phyloP scores from a whole-genome alignment of 2,113 vertebrate species.

The Sinosuthora webbiana region DNA sequence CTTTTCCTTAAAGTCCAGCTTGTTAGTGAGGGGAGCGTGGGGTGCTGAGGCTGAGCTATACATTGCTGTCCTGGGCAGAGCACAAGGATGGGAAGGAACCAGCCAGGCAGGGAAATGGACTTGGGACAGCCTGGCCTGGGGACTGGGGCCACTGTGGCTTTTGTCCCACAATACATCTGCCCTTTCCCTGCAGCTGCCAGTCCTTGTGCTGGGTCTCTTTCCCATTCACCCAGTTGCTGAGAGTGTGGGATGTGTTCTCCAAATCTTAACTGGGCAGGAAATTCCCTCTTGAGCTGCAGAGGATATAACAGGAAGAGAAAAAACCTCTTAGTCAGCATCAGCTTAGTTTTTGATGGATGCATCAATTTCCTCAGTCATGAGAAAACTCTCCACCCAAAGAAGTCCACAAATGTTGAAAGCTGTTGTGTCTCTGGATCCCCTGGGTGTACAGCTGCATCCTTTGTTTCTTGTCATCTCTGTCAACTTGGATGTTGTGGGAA shows the following conservation, averaged over 20 bases:
- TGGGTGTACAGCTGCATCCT: constrained; percentile 52
- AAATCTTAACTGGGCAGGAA: constrained; percentile 31
- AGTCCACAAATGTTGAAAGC: background rate
- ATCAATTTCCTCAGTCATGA: constrained; percentile 39
- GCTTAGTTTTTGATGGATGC: constrained; percentile 36
- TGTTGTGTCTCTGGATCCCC: background rate
- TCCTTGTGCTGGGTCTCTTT: background rate
- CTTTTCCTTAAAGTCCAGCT: background rate
- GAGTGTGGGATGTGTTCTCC: background rate
- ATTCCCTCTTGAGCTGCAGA: constrained; percentile 31
- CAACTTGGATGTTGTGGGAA: background rate
- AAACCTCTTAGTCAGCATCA: constrained; percentile 58
- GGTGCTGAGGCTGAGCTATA: accelerated
- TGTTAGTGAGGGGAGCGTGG: accelerated
- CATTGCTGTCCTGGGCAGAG: background rate
- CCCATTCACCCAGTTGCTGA: background rate
- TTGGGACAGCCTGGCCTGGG: background rate
- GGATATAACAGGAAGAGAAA: constrained; percentile 52
- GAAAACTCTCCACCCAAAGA: constrained; percentile 34
- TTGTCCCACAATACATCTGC: background rate
- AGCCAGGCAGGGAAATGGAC: background rate
- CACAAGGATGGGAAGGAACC: background rate
- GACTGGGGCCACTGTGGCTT: accelerated
- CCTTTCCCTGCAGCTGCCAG: background rate
- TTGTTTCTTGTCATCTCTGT: background rate